A percentile compares a stretch with the other conserved stretches of the same genome.
phyloP scores from a whole-genome alignment of 2,888 invertebrate species.

The Epinotia nisella region DNA sequence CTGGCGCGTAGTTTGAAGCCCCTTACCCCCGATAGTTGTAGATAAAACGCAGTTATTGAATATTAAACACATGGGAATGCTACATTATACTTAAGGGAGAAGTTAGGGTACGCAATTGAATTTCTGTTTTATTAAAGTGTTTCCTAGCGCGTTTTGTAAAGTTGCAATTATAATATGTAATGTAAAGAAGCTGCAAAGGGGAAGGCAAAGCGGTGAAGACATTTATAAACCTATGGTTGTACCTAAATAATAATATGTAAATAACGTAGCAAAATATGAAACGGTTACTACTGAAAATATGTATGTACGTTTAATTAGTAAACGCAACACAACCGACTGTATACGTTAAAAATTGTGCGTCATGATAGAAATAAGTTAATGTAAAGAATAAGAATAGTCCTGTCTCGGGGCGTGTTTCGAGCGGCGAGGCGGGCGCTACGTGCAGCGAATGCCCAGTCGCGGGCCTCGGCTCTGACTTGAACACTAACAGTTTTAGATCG shows the following conservation, averaged over 20 bases:
- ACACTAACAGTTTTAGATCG: conserved; percentile 59
- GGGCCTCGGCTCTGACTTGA: conserved; percentile 44
- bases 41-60: conserved; percentile 67
- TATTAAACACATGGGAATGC: conserved; percentile 67
- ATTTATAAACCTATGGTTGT: not conserved
- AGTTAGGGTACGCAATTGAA: conserved; percentile 46
- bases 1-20: conserved; percentile 47
- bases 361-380: conserved; percentile 25
- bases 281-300: not conserved
- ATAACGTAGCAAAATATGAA: not conserved
- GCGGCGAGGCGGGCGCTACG: conserved; percentile 66
- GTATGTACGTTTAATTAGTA: not conserved
- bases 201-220: not conserved
- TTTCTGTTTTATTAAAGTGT: conserved; percentile 3
- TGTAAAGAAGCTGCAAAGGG: not conserved
- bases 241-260: no score
- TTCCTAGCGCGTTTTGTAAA: not conserved
- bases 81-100: conserved; percentile 56
- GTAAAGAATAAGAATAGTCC: conserved; percentile 55
- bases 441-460: conserved; percentile 55
- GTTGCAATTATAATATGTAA: not conserved
- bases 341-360: conserved; percentile 19
- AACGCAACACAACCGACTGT: not conserved
- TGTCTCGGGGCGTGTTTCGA: conserved; percentile 57
- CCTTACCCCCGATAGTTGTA: conserved; percentile 59